These are phyloP conservation scores for Erebia aethiops DNA, from an alignment of 2,888 invertebrate genomes.

Conservation along the genomic window DNA sequence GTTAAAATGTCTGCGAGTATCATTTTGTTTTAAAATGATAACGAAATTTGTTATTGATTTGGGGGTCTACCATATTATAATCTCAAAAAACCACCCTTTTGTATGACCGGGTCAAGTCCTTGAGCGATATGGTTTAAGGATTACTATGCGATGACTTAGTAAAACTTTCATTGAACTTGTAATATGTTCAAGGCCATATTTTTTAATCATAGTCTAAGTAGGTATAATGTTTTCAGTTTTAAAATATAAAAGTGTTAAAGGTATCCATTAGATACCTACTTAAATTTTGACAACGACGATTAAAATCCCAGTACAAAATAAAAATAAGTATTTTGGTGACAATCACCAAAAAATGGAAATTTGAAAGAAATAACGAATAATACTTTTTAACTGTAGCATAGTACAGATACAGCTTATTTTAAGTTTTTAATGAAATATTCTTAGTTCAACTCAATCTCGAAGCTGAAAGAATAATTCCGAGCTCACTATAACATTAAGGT, in stretches of 20 bases:
- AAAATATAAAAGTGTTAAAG: too few relatives aligned
- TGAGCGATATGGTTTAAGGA: too few relatives aligned
- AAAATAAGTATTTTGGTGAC: not conserved
- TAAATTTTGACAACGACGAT: too few relatives aligned
- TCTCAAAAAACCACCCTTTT: too few relatives aligned
- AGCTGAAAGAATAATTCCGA: slow-evolving; percentile 12
- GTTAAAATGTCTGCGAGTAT: not conserved
- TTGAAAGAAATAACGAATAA: not conserved
- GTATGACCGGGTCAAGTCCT: too few relatives aligned
- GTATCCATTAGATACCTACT: too few relatives aligned
- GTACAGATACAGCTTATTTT: slow-evolving; percentile 57
- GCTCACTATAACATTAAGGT: not conserved
- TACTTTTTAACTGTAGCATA: not conserved
- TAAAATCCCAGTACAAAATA: not conserved
- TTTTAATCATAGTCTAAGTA: too few relatives aligned
- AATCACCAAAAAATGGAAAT: not conserved
- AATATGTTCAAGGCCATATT: too few relatives aligned
- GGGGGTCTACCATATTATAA: too few relatives aligned
- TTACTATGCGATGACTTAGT: too few relatives aligned
- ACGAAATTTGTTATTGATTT: not conserved
- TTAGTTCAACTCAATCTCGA: slow-evolving; percentile 60
- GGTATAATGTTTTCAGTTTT: too few relatives aligned
- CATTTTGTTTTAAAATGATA: not conserved
- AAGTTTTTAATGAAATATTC: slow-evolving; percentile 77
- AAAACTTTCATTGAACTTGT: too few relatives aligned